phyloP scores from a whole-genome alignment of 2,113 vertebrate species.

The Heterochromis multidens region DNA sequence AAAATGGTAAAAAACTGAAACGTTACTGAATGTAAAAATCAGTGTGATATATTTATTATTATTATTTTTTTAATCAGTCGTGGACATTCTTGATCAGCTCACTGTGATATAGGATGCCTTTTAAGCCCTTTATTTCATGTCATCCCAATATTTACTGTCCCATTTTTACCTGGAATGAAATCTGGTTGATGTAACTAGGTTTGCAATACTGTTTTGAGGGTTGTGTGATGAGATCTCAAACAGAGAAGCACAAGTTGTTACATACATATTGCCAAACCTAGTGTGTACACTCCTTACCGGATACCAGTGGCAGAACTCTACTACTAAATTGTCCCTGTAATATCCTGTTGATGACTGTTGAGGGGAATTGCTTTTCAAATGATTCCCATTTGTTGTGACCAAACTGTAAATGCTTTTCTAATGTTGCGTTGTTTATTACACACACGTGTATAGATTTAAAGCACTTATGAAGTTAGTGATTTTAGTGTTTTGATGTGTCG shows the following conservation, averaged over 20 bases:
- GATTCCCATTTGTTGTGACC: slow-evolving; percentile 51
- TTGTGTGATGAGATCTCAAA: not conserved
- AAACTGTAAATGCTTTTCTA: slow-evolving; percentile 47
- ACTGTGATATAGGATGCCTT: not conserved
- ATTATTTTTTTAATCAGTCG: slow-evolving; percentile 23
- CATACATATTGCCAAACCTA: not conserved
- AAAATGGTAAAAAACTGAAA: not conserved
- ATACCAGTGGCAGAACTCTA: slow-evolving; percentile 21
- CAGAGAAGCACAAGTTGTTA: slow-evolving; percentile 15
- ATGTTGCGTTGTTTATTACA: not conserved
- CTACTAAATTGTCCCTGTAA: slow-evolving; percentile 19
- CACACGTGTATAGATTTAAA: not conserved
- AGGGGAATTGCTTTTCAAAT: not conserved
- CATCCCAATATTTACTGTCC: not conserved
- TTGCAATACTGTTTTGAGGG: not conserved
- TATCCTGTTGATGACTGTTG: not conserved
- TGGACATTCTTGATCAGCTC: not conserved
- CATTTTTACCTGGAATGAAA: not conserved
- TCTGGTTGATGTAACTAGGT: not conserved
- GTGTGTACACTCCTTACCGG: not conserved
- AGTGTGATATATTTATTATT: not conserved
- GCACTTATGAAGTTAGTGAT: not conserved
- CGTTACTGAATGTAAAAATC: slow-evolving; percentile 14
- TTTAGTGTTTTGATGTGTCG: not conserved
- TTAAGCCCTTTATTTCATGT: not conserved